These are phyloP conservation scores for Drosophila rhopaloa DNA, from an alignment of 1,140 invertebrate genomes.

Conservation along the genomic window DNA sequence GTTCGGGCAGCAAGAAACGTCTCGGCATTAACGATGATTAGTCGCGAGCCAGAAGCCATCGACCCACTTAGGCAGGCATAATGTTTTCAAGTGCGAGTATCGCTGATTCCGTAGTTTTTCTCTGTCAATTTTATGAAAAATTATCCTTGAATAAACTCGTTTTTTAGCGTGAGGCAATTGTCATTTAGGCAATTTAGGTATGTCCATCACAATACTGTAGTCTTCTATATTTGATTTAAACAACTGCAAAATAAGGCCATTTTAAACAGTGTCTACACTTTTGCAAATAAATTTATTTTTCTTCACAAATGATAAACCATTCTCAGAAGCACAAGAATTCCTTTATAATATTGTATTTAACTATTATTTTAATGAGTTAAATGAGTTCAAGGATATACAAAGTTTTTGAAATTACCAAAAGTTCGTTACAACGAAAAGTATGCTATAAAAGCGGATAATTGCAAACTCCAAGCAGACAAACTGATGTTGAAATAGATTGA, in stretches of 20 bases:
- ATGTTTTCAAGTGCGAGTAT: slow-evolving; percentile 30
- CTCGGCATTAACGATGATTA: slow-evolving; percentile 46
- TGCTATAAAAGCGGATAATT: slow-evolving; percentile 33
- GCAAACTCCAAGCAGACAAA: slow-evolving; percentile 15
- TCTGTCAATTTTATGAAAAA: slow-evolving; percentile 41
- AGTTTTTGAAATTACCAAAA: slow-evolving; percentile 38
- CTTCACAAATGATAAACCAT: too few species aligned
- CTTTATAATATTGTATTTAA: too few species aligned
- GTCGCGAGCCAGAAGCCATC: slow-evolving; percentile 34
- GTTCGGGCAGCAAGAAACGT: slow-evolving; percentile 25
- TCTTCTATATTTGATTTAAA: too few species aligned
- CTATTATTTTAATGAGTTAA: too few species aligned
- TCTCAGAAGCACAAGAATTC: too few species aligned
- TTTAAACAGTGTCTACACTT: too few species aligned
- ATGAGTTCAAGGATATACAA: slow-evolving; percentile 45
- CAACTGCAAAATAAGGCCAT: too few species aligned
- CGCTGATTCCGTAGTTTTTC: slow-evolving; percentile 18
- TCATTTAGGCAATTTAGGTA: neutral
- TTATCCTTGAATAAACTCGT: slow-evolving; percentile 2
- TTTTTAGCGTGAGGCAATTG: slow-evolving; percentile 1
- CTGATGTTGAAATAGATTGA: slow-evolving; percentile 23
- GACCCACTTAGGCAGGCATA: slow-evolving; percentile 32
- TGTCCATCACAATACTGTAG: neutral
- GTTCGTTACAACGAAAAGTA: slow-evolving; percentile 24
- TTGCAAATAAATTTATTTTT: too few species aligned